Percentiles rank a stretch among this genome's conserved stretches.
Conservation (phyloP, 2,888 invertebrate species). For the Gari tellinella region DNA sequence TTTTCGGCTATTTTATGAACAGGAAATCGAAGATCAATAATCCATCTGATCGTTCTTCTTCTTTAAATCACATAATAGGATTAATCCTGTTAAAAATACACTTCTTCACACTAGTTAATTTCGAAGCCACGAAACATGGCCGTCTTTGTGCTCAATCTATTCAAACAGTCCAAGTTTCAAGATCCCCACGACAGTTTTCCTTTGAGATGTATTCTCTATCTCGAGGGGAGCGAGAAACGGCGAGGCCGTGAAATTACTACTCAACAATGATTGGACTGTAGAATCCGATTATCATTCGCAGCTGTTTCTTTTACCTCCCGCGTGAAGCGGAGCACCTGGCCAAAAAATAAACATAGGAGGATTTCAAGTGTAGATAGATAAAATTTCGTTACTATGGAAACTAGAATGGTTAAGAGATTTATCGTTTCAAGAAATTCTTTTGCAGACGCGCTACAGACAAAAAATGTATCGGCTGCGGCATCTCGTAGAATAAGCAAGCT, state of each 20-base stretch:
- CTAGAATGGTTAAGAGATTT: constrained; percentile 40
- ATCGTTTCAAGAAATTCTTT: constrained; percentile 35
- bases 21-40: neutral
- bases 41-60: neutral
- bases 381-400: constrained; percentile 37
- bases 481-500: no score
- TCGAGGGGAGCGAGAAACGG: constrained; percentile 50
- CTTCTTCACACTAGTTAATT: no score
- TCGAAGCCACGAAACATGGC: constrained; percentile 57
- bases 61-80: neutral
- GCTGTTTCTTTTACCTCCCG: constrained; percentile 64
- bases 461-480: no score
- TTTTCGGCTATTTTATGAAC: neutral
- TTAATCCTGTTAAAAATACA: no score
- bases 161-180: constrained; percentile 66
- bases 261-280: constrained; percentile 55
- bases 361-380: constrained; percentile 43
- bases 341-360: constrained; percentile 34
- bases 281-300: constrained; percentile 51
- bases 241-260: constrained; percentile 25
- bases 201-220: constrained; percentile 6
- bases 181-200: constrained; percentile 54
- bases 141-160: constrained; percentile 68
- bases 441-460: neutral
- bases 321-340: constrained; percentile 35